These are phyloP conservation scores for Dinocampus coccinellae DNA, from an alignment of 2,888 invertebrate genomes.

Conservation along the genomic window DNA sequence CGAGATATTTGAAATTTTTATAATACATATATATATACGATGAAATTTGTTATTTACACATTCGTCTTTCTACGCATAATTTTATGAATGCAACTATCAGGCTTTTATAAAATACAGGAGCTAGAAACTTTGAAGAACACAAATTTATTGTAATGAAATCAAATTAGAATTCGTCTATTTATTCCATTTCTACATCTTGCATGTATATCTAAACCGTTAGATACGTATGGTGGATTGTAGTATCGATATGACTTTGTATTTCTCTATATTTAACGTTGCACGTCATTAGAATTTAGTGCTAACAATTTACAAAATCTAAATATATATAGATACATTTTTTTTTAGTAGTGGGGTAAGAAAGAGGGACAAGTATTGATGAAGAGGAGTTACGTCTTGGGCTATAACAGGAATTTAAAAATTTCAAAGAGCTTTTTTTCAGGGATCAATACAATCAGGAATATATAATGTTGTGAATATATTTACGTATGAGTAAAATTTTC, in stretches of 20 bases:
- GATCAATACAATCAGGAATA: background rate
- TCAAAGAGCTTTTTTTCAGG: constrained; percentile 21
- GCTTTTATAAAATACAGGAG: constrained; percentile 61
- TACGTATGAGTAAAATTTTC: background rate
- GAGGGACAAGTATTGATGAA: no score
- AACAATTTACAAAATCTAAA: no score
- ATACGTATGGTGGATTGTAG: background rate
- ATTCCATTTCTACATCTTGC: constrained; percentile 13
- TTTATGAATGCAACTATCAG: constrained; percentile 65
- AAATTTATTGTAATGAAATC: constrained; percentile 67
- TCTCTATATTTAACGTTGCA: background rate
- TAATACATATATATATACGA: background rate
- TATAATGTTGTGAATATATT: background rate
- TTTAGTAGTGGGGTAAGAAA: no score
- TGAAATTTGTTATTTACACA: constrained; percentile 35
- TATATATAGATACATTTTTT: no score
- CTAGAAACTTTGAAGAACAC: constrained; percentile 60
- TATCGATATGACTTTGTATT: background rate
- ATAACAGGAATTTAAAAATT: constrained; percentile 55
- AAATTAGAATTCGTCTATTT: constrained; percentile 62
- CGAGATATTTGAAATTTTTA: background rate
- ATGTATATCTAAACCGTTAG: constrained; percentile 8
- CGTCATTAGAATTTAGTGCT: no score
- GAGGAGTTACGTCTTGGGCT: constrained; percentile 54
- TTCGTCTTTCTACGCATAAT: constrained; percentile 58